Base-by-base conservation (phyloP, 1,140 invertebrate species). In the Heliconius himera region DNA sequence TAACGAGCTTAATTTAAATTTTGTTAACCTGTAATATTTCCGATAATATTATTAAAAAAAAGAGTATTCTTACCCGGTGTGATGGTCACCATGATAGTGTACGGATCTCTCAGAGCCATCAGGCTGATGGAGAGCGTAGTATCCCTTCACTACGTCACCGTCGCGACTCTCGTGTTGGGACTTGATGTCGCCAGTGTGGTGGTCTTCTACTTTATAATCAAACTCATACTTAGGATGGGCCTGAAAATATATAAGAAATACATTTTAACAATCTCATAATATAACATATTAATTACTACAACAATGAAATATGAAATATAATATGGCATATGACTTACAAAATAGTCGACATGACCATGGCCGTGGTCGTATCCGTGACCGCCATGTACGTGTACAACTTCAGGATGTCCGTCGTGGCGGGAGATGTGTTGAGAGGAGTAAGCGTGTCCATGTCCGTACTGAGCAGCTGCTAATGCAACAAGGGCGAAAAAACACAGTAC, bases 151-250 rank as follows among this genome's bases (percentile, higher is more conserved):
- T 5, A 92, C 29, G 29, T 29, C 29, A 29, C 29, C 29, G 29
- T 29, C 29, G 29, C 29, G 29, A 29, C 29, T 29, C 29, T 29
- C 29, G 29, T 29, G 29, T 2, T 29, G 29, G 29, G 29, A 29
- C 29, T 29, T 29, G 29, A 29, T 29, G 29, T 29, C 29, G 29
- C 29, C 29, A 29, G 29, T 29, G 29, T 29, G 29, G 29, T 29
- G 81, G 38, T 36, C 71, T 3, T 29, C 29, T 11, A 95, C 94
- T 73, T 92, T 93, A 88, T 95, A 95, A 73, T 90, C 88, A 90
- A 93, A 95, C 81, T 87, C 83, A n/a, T 56, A 56, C n/a, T 56
- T 56, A n/a, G 51, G 51, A 56, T 56, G 54, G n/a, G 54, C 54
- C 54, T 94, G 86, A 78, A 74, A 56, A 41, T 38, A 33, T 29